Evolutionary conservation across 2,888 invertebrate genomes (phyloP).

Genomic region (Tineola bisselliella): DNA sequence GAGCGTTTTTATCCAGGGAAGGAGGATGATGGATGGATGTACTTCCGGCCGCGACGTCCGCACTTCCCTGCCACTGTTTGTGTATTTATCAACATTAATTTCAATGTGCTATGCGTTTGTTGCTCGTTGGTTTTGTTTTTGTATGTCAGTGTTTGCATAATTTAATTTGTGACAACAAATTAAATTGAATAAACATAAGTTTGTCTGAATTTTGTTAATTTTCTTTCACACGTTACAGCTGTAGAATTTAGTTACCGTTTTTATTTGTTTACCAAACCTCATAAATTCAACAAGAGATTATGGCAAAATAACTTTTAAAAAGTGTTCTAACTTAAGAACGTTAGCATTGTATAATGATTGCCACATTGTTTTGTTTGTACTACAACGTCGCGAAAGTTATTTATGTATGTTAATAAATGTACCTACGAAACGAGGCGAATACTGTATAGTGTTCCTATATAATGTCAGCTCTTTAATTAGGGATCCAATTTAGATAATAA

Average conservation of each 20-base stretch:
- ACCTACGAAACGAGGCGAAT: neutral
- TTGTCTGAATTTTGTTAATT: neutral
- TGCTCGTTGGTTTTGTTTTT: neutral
- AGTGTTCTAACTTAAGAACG: neutral
- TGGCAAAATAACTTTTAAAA: neutral
- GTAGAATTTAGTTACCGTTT: no score
- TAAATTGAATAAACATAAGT: neutral
- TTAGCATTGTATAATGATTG: neutral
- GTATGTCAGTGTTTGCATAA: constrained; percentile 12
- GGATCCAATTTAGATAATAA: neutral
- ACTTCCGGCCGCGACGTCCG: constrained; percentile 59
- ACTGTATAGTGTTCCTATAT: neutral
- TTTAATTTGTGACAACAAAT: neutral
- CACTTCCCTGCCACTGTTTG: constrained; percentile 48
- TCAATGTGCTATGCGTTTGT: constrained; percentile 35
- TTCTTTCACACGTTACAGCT: neutral
- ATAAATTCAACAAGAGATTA: neutral
- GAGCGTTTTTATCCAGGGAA: constrained; percentile 66
- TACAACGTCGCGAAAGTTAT: neutral
- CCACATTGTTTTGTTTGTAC: neutral
- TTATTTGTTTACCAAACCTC: neutral
- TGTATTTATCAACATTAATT: constrained; percentile 65
- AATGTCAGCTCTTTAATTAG: neutral
- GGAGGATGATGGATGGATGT: constrained; percentile 62
- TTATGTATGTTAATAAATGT: neutral